phyloP scores from a whole-genome alignment of 2,113 vertebrate genomes.

The Pica pica region DNA sequence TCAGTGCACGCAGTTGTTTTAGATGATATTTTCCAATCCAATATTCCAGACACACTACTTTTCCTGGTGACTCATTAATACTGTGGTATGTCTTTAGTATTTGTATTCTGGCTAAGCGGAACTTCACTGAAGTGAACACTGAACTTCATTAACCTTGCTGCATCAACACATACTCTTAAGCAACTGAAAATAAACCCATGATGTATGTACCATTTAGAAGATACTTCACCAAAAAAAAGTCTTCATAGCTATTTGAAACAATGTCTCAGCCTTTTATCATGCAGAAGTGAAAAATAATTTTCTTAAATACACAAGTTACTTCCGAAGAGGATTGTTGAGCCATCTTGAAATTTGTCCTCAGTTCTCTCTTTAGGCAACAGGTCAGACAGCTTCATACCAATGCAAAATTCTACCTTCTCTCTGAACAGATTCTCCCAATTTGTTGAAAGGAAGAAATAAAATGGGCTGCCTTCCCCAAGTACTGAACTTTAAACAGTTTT shows the following conservation, averaged over 20 bases:
- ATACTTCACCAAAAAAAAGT: neutral
- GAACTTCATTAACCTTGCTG: neutral
- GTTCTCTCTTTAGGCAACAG: neutral
- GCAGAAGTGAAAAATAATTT: neutral
- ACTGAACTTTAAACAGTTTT: neutral
- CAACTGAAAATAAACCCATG: neutral
- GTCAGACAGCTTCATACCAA: neutral
- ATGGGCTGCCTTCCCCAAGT: neutral
- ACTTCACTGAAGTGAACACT: neutral
- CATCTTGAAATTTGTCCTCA: neutral
- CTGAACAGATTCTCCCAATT: neutral
- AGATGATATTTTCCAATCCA: neutral
- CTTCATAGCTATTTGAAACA: neutral
- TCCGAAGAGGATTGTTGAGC: neutral
- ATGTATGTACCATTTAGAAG: neutral
- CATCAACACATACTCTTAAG: neutral
- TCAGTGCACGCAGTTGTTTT: neutral
- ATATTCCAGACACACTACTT: neutral
- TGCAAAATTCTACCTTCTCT: neutral
- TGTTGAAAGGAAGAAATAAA: neutral
- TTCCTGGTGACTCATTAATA: neutral
- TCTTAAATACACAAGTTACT: neutral
- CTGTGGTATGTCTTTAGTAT: neutral
- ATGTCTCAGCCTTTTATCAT: neutral
- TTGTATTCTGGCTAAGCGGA: neutral